Evolutionary conservation across 2,888 invertebrate species (phyloP).

Genomic region (Eristalis pertinax): DNA sequence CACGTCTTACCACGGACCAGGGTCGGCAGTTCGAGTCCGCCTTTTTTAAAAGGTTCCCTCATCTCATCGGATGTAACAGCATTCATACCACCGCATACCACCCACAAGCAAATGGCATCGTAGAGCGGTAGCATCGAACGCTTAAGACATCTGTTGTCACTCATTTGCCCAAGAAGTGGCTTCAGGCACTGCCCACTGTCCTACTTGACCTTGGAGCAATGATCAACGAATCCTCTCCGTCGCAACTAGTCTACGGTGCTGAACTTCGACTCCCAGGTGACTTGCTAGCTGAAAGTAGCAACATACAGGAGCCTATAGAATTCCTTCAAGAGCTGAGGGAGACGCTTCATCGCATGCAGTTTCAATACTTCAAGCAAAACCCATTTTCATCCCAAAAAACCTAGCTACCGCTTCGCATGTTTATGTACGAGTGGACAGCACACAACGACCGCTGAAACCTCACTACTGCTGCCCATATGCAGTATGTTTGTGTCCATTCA

Average conservation of each 20-base stretch:
- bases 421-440: neutral
- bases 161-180: constrained; percentile 68
- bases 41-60: neutral
- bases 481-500: neutral
- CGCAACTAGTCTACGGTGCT: too few species aligned
- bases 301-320: too few species aligned
- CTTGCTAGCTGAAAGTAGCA: too few species aligned
- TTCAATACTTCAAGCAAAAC: too few species aligned
- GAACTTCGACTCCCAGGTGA: too few species aligned
- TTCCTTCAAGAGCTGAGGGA: too few species aligned
- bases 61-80: neutral
- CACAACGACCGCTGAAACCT: neutral
- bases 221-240: too few species aligned
- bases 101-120: constrained; percentile 78
- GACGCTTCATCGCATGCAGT: too few species aligned
- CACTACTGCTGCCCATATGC: neutral
- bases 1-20: constrained; percentile 76
- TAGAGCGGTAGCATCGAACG: constrained; percentile 73
- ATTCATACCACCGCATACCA: constrained; percentile 75
- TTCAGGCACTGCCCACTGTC: too few species aligned
- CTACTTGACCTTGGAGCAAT: too few species aligned
- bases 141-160: neutral
- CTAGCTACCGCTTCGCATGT: neutral
- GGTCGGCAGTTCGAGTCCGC: neutral
- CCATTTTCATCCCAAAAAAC: constrained; percentile 33